These are phyloP conservation scores for Arizona elegans DNA, from an alignment of 2,113 vertebrate genomes.

Conservation along the genomic window DNA sequence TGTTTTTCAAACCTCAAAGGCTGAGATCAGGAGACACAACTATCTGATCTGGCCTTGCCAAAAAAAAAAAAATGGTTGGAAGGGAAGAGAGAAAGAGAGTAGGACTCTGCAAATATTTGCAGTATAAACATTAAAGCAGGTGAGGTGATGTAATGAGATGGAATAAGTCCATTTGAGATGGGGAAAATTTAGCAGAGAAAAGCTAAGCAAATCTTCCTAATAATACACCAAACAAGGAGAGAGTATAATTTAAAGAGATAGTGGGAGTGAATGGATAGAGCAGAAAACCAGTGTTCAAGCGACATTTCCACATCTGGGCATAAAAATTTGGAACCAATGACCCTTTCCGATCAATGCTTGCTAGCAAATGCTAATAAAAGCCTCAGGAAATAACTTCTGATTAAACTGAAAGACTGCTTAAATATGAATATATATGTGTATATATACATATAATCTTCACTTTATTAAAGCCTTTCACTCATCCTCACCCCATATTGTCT, in stretches of 20 bases:
- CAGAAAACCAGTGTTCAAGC: neutral
- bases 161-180: neutral
- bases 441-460: neutral
- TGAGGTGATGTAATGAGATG: neutral
- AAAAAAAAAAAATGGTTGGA: too few species aligned
- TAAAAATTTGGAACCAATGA: neutral
- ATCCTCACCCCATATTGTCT: neutral
- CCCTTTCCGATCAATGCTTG: neutral
- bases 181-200: neutral
- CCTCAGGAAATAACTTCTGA: neutral
- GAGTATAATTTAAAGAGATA: neutral
- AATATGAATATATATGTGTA: too few species aligned
- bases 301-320: neutral
- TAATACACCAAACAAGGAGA: neutral
- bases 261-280: neutral
- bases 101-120: conserved; percentile 3
- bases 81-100: neutral
- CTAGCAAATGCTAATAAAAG: neutral
- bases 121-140: conserved; percentile 5
- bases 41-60: neutral
- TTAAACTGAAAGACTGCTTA: too few species aligned
- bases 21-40: neutral
- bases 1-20: neutral
- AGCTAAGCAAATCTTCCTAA: neutral
- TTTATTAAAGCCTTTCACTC: neutral